These are phyloP conservation scores for Rhingia campestris DNA, from an alignment of 2,888 invertebrate species.

Conservation along the genomic window DNA sequence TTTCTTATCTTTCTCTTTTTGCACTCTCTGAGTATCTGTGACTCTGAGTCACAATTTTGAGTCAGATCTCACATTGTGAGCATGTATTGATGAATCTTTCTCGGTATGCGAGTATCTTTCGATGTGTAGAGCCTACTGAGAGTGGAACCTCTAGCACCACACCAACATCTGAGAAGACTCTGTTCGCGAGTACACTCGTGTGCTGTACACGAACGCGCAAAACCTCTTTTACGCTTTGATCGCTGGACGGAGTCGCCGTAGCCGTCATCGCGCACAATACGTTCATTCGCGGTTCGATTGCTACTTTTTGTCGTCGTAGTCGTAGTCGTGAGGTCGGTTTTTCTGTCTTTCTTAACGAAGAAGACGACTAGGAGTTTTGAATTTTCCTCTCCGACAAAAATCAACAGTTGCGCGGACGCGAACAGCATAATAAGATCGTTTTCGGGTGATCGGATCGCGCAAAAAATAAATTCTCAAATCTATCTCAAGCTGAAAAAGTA, in stretches of 20 bases:
- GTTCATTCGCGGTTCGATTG: conserved; percentile 52
- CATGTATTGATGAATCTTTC: conserved; percentile 10
- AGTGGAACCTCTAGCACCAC: conserved; percentile 43
- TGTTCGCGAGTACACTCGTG: conserved; percentile 46
- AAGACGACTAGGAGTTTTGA: conserved; percentile 50
- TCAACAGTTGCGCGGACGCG: conserved; percentile 74
- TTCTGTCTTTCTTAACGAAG: conserved; percentile 23
- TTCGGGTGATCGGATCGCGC: conserved; percentile 53
- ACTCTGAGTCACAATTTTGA: conserved; percentile 43
- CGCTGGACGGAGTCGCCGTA: conserved; percentile 49
- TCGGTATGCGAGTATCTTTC: conserved; percentile 2
- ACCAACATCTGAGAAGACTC: conserved; percentile 19
- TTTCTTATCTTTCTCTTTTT: conserved; percentile 16
- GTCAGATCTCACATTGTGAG: conserved; percentile 12
- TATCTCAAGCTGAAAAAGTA: conserved; percentile 18
- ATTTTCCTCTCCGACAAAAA: conserved; percentile 68
- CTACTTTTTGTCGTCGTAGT: conserved; percentile 29
- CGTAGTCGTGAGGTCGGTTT: neutral
- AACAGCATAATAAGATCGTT: conserved; percentile 72
- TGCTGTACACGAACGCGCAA: conserved; percentile 51
- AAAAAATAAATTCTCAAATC: conserved; percentile 11
- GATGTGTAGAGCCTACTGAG: conserved; percentile 10
- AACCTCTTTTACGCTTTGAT: conserved; percentile 59
- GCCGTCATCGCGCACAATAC: conserved; percentile 42
- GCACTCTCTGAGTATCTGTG: conserved; percentile 25